Evolutionary conservation across 1,140 invertebrate species (phyloP).

Genomic region (Oscheius sp.): DNA sequence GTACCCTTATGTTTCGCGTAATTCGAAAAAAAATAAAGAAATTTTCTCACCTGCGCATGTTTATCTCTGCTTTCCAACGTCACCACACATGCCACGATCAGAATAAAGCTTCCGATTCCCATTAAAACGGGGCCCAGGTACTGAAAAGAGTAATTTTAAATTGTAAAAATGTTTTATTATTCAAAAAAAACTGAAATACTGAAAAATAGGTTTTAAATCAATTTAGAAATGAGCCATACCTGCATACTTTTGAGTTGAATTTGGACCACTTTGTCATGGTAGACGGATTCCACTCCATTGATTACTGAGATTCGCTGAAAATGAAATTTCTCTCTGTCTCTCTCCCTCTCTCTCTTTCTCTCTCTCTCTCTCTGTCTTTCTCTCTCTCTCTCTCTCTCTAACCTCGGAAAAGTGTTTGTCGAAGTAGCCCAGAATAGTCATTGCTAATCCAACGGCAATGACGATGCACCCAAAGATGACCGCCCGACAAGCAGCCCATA

Average conservation of each 20-base stretch:
- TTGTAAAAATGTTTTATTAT: neutral
- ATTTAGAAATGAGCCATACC: neutral
- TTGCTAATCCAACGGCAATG: constrained; percentile 52
- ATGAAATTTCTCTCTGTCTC: neutral
- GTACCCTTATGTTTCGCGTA: too few species aligned
- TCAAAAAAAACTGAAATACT: neutral
- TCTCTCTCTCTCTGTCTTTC: too few species aligned
- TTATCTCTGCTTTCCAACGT: constrained; percentile 55
- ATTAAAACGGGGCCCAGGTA: constrained; percentile 60
- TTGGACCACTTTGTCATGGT: constrained; percentile 24
- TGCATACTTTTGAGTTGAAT: constrained; percentile 53
- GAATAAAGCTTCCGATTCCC: constrained; percentile 53
- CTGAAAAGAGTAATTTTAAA: constrained; percentile 16
- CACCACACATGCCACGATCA: constrained; percentile 60
- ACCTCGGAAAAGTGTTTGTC: constrained; percentile 54
- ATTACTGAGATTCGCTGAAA: constrained; percentile 26
- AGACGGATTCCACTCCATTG: neutral
- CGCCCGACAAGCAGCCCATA: constrained; percentile 55
- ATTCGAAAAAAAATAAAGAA: too few species aligned
- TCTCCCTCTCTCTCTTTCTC: too few species aligned
- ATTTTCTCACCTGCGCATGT: constrained; percentile 53
- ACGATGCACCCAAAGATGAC: constrained; percentile 53
- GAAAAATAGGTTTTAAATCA: neutral
- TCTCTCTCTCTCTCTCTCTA: too few species aligned
- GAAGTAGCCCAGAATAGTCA: constrained; percentile 59